These are phyloP conservation scores for Yponomeuta sedellus DNA, from an alignment of 2,888 invertebrate species.

Conservation along the genomic window DNA sequence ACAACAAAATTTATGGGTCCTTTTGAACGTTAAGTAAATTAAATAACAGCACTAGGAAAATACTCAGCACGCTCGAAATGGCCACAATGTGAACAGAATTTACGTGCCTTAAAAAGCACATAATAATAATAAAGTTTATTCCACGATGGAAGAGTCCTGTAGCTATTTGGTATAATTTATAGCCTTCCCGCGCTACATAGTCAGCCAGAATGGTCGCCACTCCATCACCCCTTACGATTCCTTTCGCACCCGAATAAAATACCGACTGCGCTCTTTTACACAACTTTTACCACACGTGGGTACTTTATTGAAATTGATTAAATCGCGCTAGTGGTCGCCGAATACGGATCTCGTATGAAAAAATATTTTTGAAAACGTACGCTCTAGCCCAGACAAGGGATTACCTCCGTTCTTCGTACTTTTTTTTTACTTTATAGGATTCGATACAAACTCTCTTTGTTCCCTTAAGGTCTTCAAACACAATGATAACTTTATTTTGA, in stretches of 20 bases:
- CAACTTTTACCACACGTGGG: constrained; percentile 6
- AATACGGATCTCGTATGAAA: neutral
- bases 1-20: neutral
- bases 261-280: neutral
- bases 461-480: too few species aligned
- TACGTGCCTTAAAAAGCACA: constrained; percentile 4
- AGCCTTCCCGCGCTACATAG: constrained; percentile 10
- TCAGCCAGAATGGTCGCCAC: constrained; percentile 9
- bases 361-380: neutral
- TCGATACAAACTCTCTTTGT: too few species aligned
- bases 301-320: neutral
- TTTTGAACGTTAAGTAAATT: neutral
- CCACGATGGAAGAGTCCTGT: constrained; percentile 15
- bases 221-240: constrained; percentile 11
- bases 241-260: constrained; percentile 9
- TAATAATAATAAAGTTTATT: constrained; percentile 13
- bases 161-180: constrained; percentile 15
- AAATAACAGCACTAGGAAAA: neutral
- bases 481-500: too few species aligned
- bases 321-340: neutral
- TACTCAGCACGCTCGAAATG: neutral
- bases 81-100: neutral
- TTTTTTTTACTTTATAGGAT: too few species aligned
- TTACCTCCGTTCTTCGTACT: too few species aligned
- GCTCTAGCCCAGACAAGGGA: too few species aligned